A percentile compares a stretch with the other conserved stretches of the same genome.
These are phyloP conservation scores for Diplazon laetatorius DNA, from an alignment of 2,888 invertebrate genomes.

Conservation along the genomic window DNA sequence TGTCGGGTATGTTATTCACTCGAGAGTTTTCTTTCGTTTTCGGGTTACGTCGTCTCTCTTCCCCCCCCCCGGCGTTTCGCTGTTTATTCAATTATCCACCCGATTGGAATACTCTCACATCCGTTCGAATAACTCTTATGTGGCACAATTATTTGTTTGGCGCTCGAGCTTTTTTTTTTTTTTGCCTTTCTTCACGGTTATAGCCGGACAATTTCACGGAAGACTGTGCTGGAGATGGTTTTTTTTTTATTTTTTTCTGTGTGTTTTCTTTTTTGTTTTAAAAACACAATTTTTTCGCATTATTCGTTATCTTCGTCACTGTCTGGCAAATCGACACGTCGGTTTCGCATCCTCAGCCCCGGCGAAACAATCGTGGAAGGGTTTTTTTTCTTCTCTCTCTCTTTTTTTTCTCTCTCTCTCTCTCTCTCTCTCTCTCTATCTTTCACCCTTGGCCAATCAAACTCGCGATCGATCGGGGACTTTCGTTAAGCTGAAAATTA, in stretches of 20 bases:
- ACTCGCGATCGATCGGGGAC: constrained; percentile 1
- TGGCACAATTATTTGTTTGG: constrained; percentile 78
- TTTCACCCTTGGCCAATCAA: constrained; percentile 16
- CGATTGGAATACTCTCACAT: constrained; percentile 45
- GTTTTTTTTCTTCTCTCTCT: background rate
- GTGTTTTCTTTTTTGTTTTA: no score
- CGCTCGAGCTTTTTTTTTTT: constrained; percentile 60
- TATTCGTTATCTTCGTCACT: constrained; percentile 1
- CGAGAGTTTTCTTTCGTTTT: constrained; percentile 48
- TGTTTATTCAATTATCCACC: constrained; percentile 13
- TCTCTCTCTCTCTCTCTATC: background rate
- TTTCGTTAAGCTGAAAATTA: constrained; percentile 4
- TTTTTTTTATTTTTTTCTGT: constrained; percentile 4
- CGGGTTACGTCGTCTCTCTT: background rate
- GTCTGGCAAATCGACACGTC: constrained; percentile 15
- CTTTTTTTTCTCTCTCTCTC: background rate
- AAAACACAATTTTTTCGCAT: constrained; percentile 13
- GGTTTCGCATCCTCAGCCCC: constrained; percentile 1
- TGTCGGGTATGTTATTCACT: constrained; percentile 49
- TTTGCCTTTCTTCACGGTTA: constrained; percentile 37
- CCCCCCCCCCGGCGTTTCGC: no score
- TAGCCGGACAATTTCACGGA: constrained; percentile 47
- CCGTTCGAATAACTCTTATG: constrained; percentile 65
- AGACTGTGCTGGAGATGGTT: constrained; percentile 45
- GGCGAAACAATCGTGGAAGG: background rate